phyloP scores from a whole-genome alignment of 2,888 invertebrate genomes.

The Rotaria sp. region DNA sequence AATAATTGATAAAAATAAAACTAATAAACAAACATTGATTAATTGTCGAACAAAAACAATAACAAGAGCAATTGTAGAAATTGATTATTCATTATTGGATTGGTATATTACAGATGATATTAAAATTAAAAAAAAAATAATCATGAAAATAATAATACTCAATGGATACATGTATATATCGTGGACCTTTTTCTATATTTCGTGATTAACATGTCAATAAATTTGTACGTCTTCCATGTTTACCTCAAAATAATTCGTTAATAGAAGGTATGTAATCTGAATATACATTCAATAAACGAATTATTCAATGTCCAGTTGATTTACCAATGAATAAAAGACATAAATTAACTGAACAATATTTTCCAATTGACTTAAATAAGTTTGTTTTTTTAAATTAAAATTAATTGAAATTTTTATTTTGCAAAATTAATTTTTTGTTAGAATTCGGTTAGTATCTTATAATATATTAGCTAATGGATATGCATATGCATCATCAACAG shows the following conservation, averaged over 20 bases:
- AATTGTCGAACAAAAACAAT: background rate
- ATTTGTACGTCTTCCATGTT: background rate
- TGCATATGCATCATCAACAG: conserved; percentile 29
- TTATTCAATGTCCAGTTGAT: background rate
- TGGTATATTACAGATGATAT: background rate
- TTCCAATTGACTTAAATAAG: background rate
- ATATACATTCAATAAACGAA: background rate
- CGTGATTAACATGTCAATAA: background rate
- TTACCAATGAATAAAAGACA: background rate
- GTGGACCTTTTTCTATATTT: background rate
- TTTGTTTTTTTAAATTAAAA: too few species aligned
- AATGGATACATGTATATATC: background rate
- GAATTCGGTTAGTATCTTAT: conserved; percentile 33
- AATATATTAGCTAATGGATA: conserved; percentile 39
- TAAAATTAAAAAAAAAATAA: too few species aligned
- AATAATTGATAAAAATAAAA: background rate
- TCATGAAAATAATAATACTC: background rate
- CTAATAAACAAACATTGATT: background rate
- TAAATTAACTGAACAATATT: background rate
- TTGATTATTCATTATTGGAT: background rate
- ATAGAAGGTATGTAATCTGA: background rate
- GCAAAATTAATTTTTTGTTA: conserved; percentile 27
- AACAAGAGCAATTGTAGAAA: background rate
- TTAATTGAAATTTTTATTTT: too few species aligned
- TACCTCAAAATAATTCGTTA: background rate